These are phyloP conservation scores for Drosophila dunni DNA, from an alignment of 1,140 invertebrate genomes.

Conservation along the genomic window DNA sequence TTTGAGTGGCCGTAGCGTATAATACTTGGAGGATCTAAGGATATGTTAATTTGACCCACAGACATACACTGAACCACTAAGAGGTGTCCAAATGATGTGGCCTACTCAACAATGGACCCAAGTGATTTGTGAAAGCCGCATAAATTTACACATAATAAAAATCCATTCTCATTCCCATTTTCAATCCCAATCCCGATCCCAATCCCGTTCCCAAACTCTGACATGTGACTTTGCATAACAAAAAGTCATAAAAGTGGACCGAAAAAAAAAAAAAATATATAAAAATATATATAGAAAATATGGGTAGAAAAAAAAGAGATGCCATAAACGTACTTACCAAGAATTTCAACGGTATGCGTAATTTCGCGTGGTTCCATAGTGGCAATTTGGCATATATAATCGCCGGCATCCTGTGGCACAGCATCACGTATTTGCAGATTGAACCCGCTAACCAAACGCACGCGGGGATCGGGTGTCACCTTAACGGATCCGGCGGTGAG, in stretches of 20 bases:
- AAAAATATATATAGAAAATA: background rate
- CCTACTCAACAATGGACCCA: slow-evolving; percentile 73
- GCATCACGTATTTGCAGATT: slow-evolving; percentile 86
- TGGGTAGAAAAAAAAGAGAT: background rate
- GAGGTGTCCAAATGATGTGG: slow-evolving; percentile 67
- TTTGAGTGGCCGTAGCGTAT: slow-evolving; percentile 73
- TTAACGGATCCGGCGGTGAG: slow-evolving; percentile 86
- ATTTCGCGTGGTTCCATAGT: slow-evolving; percentile 87
- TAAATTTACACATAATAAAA: slow-evolving; percentile 70
- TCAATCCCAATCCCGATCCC: no score
- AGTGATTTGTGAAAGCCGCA: slow-evolving; percentile 74
- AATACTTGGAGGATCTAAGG: slow-evolving; percentile 62
- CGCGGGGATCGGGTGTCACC: slow-evolving; percentile 86
- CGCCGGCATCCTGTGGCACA: slow-evolving; percentile 86
- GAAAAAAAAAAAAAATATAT: slow-evolving; percentile 4
- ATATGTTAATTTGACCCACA: slow-evolving; percentile 77
- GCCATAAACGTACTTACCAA: slow-evolving; percentile 85
- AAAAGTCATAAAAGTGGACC: slow-evolving; percentile 15
- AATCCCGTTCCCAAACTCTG: slow-evolving; percentile 32
- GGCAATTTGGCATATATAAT: slow-evolving; percentile 87
- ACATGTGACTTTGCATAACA: slow-evolving; percentile 71
- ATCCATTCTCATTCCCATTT: slow-evolving; percentile 5
- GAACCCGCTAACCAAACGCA: slow-evolving; percentile 86
- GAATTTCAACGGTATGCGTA: slow-evolving; percentile 87
- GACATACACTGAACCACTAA: slow-evolving; percentile 3